phyloP scores from a whole-genome alignment of 2,113 vertebrate species.

The Megaptera novaeangliae region DNA sequence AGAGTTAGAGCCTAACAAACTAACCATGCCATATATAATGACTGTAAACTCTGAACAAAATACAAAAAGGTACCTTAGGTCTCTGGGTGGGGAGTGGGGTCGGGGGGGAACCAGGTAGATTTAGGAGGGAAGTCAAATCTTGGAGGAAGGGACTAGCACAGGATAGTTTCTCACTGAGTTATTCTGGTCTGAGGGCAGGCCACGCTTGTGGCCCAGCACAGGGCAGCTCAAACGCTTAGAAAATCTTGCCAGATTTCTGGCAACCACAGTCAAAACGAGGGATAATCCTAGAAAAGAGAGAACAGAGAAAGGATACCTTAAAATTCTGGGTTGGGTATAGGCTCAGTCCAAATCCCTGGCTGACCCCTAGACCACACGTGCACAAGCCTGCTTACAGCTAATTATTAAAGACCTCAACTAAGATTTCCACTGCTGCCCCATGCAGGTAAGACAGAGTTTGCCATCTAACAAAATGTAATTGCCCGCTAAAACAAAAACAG shows the following conservation, averaged over 20 bases:
- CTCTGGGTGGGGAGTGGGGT: neutral
- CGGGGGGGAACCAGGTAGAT: neutral
- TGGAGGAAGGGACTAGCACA: neutral
- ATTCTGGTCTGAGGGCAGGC: neutral
- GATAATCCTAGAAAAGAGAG: neutral
- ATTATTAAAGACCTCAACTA: neutral
- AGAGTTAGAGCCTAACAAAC: neutral
- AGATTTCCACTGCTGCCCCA: neutral
- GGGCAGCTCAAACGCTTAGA: neutral
- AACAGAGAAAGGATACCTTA: neutral
- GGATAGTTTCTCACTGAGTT: neutral
- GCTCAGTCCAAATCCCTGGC: neutral
- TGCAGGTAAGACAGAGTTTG: neutral
- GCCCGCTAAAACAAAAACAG: neutral
- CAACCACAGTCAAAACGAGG: neutral
- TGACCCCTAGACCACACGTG: accelerated
- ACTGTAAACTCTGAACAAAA: neutral
- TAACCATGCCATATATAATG: neutral
- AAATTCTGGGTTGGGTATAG: neutral
- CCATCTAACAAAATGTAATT: neutral
- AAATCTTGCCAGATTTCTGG: neutral
- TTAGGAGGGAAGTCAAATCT: neutral
- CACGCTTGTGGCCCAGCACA: neutral
- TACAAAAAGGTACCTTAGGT: neutral
- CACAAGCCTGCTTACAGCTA: neutral